These are phyloP conservation scores for Enteromius trimaculatus DNA, from an alignment of 2,797 vertebrate species.

Conservation along the genomic window DNA sequence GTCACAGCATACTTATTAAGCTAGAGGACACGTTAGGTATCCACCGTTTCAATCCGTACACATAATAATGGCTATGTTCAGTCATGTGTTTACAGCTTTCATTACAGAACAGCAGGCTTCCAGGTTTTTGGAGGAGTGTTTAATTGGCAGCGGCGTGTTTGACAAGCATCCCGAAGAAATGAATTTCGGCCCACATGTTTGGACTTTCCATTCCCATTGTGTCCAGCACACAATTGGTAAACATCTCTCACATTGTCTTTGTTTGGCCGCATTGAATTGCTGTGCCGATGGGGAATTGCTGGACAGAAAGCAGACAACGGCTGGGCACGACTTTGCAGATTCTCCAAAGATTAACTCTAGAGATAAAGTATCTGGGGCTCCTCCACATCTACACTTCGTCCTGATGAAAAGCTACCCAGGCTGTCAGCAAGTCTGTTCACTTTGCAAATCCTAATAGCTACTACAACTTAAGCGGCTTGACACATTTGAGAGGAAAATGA, in stretches of 20 bases:
- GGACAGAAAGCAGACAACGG: constrained; percentile 39
- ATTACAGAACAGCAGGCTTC: constrained; percentile 49
- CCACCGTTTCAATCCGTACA: constrained; percentile 12
- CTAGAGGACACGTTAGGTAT: constrained; percentile 1
- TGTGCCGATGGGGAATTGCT: constrained; percentile 9
- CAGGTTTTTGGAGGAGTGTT: constrained; percentile 28
- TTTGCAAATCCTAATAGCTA: constrained; percentile 54
- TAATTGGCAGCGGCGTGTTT: constrained; percentile 47
- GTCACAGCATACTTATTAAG: constrained; percentile 22
- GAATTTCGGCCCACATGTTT: constrained; percentile 42
- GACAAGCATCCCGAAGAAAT: constrained; percentile 40
- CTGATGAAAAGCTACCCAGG: constrained; percentile 46
- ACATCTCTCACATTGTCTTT: constrained; percentile 36
- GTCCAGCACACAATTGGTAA: constrained; percentile 42
- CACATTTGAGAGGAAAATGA: constrained; percentile 48
- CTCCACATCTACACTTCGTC: constrained; percentile 46
- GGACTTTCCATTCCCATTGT: constrained; percentile 41
- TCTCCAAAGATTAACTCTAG: constrained; percentile 21
- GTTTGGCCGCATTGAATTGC: constrained; percentile 40
- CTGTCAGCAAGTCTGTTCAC: constrained; percentile 45
- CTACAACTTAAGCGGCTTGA: constrained; percentile 48
- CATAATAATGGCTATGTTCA: constrained; percentile 36
- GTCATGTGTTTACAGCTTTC: constrained; percentile 43
- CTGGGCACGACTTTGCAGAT: constrained; percentile 25
- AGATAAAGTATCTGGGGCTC: constrained; percentile 18